phyloP scores from a whole-genome alignment of 2,113 vertebrate genomes.

The Archilochus colubris region DNA sequence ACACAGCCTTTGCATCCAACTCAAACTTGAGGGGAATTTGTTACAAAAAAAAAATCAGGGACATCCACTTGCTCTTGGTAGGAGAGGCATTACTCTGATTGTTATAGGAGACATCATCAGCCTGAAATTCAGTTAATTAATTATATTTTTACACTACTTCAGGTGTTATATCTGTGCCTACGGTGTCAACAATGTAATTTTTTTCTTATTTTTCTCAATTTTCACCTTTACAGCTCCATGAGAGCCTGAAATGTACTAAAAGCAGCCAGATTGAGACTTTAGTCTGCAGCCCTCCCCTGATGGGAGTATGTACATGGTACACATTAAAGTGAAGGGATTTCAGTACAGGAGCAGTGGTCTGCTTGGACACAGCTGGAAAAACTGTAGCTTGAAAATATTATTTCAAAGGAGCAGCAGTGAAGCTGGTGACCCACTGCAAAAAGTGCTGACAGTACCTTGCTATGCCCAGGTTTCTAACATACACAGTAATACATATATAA shows the following conservation, averaged over 20 bases:
- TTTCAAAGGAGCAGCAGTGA: constrained; percentile 1
- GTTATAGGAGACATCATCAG: neutral
- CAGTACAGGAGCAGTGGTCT: neutral
- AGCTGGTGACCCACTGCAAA: constrained; percentile 1
- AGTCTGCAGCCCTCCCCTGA: neutral
- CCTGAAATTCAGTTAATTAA: neutral
- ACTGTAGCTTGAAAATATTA: constrained; percentile 4
- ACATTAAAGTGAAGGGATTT: neutral
- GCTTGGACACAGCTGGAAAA: constrained; percentile 30
- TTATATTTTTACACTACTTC: neutral
- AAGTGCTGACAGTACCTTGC: constrained; percentile 11
- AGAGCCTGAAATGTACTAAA: neutral
- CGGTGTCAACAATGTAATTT: neutral
- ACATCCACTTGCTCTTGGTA: neutral
- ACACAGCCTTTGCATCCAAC: neutral
- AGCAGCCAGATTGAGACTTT: neutral
- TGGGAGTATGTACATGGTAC: neutral
- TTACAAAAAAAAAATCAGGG: neutral
- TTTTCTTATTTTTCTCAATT: neutral
- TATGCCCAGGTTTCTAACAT: neutral
- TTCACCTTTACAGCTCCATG: neutral
- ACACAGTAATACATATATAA: neutral
- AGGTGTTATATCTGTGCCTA: neutral
- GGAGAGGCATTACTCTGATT: neutral
- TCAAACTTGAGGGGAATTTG: neutral